phyloP scores from a whole-genome alignment of 2,888 invertebrate species.

The Antheraea assamensis region DNA sequence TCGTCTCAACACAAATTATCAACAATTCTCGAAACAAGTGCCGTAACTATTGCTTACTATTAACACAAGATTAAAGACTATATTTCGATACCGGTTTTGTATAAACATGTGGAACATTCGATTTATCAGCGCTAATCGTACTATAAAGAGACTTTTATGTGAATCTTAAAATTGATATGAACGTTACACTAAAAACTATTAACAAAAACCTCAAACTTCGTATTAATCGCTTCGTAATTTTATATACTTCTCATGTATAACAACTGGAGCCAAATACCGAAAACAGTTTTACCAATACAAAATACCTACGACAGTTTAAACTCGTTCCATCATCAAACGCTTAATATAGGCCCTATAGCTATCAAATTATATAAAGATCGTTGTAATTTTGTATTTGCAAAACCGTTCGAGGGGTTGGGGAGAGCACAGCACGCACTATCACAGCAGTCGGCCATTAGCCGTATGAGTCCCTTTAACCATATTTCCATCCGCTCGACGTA shows the following conservation, averaged over 20 bases:
- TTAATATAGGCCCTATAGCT: conserved; percentile 64
- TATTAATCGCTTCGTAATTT: conserved; percentile 8
- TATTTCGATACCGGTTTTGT: background rate
- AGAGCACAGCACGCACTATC: conserved; percentile 79
- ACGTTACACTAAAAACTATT: conserved; percentile 26
- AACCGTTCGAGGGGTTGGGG: conserved; percentile 57
- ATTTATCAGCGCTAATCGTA: background rate
- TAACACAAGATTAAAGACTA: background rate
- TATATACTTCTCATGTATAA: conserved; percentile 1
- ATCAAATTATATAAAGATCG: conserved; percentile 12
- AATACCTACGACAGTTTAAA: conserved; percentile 41
- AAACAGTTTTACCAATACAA: conserved; percentile 58
- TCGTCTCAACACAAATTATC: background rate
- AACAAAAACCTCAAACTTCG: conserved; percentile 9
- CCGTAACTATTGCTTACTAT: background rate
- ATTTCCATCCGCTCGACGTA: conserved; percentile 31
- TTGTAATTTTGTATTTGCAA: conserved; percentile 44
- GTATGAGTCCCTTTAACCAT: conserved; percentile 46
- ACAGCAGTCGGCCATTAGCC: conserved; percentile 69
- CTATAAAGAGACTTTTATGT: background rate
- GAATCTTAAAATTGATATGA: conserved; percentile 35
- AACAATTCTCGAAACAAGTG: background rate
- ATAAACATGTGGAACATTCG: background rate
- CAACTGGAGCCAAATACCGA: background rate
- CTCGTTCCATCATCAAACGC: conserved; percentile 49